These are phyloP conservation scores for Anser brachyrhynchus DNA, from an alignment of 2,113 vertebrate species.

Conservation along the genomic window DNA sequence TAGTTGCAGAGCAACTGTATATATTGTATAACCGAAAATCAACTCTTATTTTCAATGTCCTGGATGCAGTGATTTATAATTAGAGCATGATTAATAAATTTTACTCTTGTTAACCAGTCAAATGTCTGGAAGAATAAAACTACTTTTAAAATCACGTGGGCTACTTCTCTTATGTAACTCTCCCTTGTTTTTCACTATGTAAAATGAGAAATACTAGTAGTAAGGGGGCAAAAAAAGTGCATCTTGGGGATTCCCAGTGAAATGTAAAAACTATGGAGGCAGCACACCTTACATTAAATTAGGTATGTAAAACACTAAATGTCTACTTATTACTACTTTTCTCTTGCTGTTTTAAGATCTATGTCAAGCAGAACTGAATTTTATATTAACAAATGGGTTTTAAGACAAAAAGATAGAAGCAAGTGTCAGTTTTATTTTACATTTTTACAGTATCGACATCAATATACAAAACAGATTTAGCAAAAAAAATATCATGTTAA, in stretches of 20 bases:
- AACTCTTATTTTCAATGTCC: constrained; percentile 83
- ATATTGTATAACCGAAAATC: constrained; percentile 83
- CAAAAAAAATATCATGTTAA: neutral
- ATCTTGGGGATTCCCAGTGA: neutral
- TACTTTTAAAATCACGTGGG: constrained; percentile 78
- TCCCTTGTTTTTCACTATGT: neutral
- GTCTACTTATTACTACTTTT: neutral
- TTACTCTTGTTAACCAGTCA: constrained; percentile 80
- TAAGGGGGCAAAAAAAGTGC: neutral
- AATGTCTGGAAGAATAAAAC: constrained; percentile 87
- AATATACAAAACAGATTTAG: constrained; percentile 30
- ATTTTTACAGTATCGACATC: constrained; percentile 27
- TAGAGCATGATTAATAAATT: constrained; percentile 80
- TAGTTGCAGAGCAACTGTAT: constrained; percentile 95
- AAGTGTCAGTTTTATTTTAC: constrained; percentile 53
- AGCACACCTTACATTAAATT: neutral
- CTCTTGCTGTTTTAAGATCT: neutral
- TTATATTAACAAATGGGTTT: neutral
- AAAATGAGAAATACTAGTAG: neutral
- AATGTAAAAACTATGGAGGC: accelerated
- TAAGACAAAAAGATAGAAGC: neutral
- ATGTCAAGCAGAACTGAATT: neutral
- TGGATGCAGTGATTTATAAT: constrained; percentile 83
- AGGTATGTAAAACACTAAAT: neutral
- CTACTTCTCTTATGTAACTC: neutral